Base-by-base conservation (phyloP, 2,113 vertebrate genomes). In the Onychostruthus taczanowskii region DNA sequence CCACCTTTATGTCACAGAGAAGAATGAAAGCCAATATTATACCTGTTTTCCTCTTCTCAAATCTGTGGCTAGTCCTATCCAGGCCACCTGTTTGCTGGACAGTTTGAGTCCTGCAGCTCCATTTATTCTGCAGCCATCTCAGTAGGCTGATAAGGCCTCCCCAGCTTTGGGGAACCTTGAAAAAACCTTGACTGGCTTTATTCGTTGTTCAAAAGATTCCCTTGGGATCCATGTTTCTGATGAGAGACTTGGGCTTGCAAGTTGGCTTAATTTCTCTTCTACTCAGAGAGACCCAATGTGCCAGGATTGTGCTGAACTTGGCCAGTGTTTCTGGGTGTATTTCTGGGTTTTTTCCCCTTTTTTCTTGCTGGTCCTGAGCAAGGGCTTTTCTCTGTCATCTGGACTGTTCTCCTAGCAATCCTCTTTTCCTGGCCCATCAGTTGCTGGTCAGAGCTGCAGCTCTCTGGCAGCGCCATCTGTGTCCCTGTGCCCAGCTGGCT, bases 401-500 rank as follows among this genome's bases (percentile, higher is more conserved):
- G 79, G 61, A 49, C 53, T 47, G 14, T 37, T 62, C 44, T 88
- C 72, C 12, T 59, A 89, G 55, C 64, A 62, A n/a, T 53, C 4
- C 0, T 53, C 68, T 59, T 49, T 85, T 77, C 31, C 76, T 41
- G 44, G 55, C 20, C 55, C 33, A 27, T 58, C n/a, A 16, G 22
- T 46, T 0, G 0, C 52, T 59, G 75, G 23, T 75, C 2, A 0
- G 43, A 70, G 26, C 82, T 4, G 3, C 6, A 1, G 47, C 58
- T 83, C 67, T 76, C 80, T 18, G 13, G 50, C 84, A 89, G 50
- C 55, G 46, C 91, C 95, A 87, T 74, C 91, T 95, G 93, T 52
- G 63, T 41, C 24, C 78, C 58, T 0, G 4, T 92, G 79, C 58
- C 72, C 87, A 73, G 46, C 79, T 68, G 79, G 44, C 83, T 4